Percentiles rank a stretch among this genome's conserved stretches.
These are phyloP conservation scores for Mesoclemmys tuberculata DNA, from an alignment of 2,113 vertebrate genomes.

Conservation along the genomic window DNA sequence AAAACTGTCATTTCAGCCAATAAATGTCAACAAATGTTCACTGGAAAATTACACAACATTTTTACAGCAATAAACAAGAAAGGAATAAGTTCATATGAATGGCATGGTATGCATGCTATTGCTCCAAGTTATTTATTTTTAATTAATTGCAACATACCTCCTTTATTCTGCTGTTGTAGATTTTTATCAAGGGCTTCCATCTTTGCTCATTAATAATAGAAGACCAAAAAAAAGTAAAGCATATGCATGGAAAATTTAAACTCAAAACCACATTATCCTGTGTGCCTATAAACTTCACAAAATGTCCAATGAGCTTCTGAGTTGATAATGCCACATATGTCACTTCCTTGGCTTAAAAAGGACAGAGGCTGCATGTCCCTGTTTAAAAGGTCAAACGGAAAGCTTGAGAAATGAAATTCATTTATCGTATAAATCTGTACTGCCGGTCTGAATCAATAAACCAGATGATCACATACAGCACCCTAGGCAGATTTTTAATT, in stretches of 20 bases:
- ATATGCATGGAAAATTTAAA: slow-evolving; percentile 2
- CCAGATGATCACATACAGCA: neutral
- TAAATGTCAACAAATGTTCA: neutral
- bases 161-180: neutral
- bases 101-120: neutral
- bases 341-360: neutral
- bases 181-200: slow-evolving; percentile 12
- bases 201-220: slow-evolving; percentile 6
- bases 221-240: slow-evolving; percentile 4
- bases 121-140: neutral
- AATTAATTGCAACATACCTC: neutral
- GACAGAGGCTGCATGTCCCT: fast-evolving
- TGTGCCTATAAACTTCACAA: neutral
- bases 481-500: neutral
- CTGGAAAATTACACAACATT: neutral
- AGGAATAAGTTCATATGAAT: neutral
- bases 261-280: neutral
- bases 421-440: neutral
- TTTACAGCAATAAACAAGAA: neutral
- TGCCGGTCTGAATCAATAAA: neutral
- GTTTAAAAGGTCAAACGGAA: slow-evolving; percentile 39
- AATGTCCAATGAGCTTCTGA: neutral
- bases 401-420: neutral
- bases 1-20: neutral
- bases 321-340: neutral